phyloP scores from a whole-genome alignment of 2,113 vertebrate species.

The Lucifuga dentata region DNA sequence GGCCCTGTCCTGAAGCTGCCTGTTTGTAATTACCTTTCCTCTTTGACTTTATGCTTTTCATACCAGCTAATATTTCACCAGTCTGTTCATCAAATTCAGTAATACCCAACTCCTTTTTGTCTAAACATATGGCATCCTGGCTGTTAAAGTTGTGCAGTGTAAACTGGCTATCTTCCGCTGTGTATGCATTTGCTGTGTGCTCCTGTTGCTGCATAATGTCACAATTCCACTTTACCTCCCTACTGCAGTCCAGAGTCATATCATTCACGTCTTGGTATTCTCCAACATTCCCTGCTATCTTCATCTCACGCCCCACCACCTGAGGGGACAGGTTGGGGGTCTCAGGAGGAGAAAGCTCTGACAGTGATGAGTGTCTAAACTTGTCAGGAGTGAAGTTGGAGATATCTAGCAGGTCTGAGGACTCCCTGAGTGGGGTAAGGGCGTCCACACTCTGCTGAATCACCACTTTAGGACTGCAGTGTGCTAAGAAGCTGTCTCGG shows the following conservation, averaged over 20 bases:
- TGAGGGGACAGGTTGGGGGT: constrained; percentile 97
- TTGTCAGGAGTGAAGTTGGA: constrained; percentile 99
- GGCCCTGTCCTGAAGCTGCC: constrained; percentile 89
- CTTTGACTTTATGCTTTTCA: constrained; percentile 92
- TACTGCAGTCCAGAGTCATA: constrained; percentile 82
- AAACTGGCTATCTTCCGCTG: constrained; percentile 92
- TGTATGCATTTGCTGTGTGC: constrained; percentile 84
- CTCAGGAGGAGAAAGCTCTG: constrained; percentile 96
- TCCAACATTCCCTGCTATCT: constrained; percentile 87
- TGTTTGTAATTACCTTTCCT: constrained; percentile 92
- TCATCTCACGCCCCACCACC: constrained; percentile 90
- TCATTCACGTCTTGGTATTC: constrained; percentile 89
- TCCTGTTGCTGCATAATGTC: constrained; percentile 88
- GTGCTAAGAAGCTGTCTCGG: constrained; percentile 95
- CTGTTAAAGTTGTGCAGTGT: constrained; percentile 95
- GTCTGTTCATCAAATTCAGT: constrained; percentile 89
- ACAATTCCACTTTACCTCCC: constrained; percentile 94
- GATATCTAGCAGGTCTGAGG: constrained; percentile 97
- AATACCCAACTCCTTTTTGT: constrained; percentile 87
- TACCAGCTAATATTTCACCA: constrained; percentile 84
- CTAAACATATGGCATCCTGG: constrained; percentile 88
- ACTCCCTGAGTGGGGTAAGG: constrained; percentile 95
- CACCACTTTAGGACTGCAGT: constrained; percentile 98
- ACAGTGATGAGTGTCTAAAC: constrained; percentile 96
- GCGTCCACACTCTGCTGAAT: constrained; percentile 98